phyloP scores from a whole-genome alignment of 1,140 invertebrate genomes.

The Arion vulgaris region DNA sequence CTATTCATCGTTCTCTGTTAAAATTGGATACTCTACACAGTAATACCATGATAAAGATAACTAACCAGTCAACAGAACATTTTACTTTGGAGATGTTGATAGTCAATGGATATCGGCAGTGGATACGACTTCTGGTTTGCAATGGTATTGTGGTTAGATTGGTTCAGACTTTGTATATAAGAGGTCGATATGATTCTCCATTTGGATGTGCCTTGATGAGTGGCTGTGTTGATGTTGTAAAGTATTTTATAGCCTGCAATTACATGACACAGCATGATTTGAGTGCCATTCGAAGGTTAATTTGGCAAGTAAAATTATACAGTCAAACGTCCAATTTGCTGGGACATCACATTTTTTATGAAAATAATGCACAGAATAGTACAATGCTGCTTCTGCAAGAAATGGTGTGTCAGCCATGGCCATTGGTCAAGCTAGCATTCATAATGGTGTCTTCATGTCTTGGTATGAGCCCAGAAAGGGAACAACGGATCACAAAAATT shows the following conservation, averaged over 20 bases:
- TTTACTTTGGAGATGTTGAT: background rate
- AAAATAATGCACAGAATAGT: too few species aligned
- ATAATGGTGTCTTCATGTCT: background rate
- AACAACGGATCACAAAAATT: background rate
- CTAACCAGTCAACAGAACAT: too few species aligned
- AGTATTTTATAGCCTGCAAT: conserved; percentile 6
- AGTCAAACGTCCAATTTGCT: background rate
- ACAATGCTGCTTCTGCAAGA: too few species aligned
- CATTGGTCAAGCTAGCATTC: conserved; percentile 15
- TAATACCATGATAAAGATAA: too few species aligned
- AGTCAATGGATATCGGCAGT: background rate
- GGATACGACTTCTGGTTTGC: background rate
- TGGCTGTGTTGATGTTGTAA: background rate
- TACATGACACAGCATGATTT: background rate
- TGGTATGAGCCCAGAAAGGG: background rate
- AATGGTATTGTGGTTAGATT: background rate
- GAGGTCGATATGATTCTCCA: background rate
- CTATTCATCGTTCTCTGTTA: background rate
- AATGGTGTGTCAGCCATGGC: conserved; percentile 8
- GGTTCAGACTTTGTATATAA: background rate
- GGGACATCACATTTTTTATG: background rate
- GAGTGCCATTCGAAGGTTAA: background rate
- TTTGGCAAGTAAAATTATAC: background rate
- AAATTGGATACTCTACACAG: background rate
- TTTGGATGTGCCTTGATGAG: background rate